Base-by-base conservation (phyloP, 2,888 invertebrate species). In the Caenorhabditis sp. region DNA sequence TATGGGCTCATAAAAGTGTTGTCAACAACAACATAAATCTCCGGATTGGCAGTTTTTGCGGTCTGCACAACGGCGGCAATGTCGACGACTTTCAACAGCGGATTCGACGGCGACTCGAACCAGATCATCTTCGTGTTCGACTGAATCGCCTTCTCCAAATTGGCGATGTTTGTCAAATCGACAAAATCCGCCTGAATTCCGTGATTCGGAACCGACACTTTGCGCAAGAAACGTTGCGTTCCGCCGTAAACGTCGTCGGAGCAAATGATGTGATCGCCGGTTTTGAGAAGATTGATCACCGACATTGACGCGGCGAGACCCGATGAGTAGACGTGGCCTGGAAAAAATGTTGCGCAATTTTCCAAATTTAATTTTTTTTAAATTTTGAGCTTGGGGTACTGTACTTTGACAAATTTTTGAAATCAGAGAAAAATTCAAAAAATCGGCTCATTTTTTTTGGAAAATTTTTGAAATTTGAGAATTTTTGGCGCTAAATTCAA, bases 71-170 rank as follows among this genome's bases (percentile, higher is more conserved):
- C 89, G 68, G 92, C 91, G 0, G 91, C 91, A 63, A 97, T 93
- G 88, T 97, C 96, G 12, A 92, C 91, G n/a, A 97, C 91, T 90
- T 94, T 94, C 81, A 97, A 88, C 12, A 93, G 90, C 0, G 97
- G 97, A 90, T 97, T 97, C n/a, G 97, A 95, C 0, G 97, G 97
- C 0, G 94, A 93, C 89, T 97, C 97, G 73, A 96, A 89, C 96
- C 97, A 97, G 51, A 97, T 90, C 88, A 91, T 87, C 90, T 90
- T 95, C 4, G 96, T 97, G 85, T 93, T 94, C 14, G 92, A 90
- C 88, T 91, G 91, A 74, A 97, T 90, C 1, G 92, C 92, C 53
- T 91, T 90, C 78, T 91, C 90, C 21, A 97, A 88, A 68, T 91
- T 91, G 21, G 91, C 90, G 8, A 91, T 82, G 80, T 92, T 89